Conservation (phyloP, 2,797 vertebrate species). For the Onychomys torridus region DNA sequence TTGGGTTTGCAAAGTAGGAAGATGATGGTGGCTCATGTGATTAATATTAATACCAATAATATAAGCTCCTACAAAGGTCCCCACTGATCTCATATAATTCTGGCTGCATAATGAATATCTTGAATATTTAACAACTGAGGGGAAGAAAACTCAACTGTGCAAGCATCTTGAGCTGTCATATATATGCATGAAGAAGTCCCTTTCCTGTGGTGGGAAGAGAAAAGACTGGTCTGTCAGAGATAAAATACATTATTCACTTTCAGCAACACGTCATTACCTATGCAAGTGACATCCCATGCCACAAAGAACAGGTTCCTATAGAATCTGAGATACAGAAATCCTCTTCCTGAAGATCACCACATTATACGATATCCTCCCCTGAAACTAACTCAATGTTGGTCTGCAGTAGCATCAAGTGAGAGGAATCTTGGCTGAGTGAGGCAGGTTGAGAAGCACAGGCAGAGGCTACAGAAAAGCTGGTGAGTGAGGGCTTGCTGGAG, state of each 20-base stretch:
- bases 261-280: constrained; percentile 84
- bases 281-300: constrained; percentile 75
- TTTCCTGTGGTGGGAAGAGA: constrained; percentile 55
- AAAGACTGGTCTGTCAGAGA: constrained; percentile 64
- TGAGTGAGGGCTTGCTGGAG: constrained; percentile 52
- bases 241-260: constrained; percentile 82
- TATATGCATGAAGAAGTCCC: constrained; percentile 42
- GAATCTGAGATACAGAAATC: constrained; percentile 77
- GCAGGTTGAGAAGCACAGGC: constrained; percentile 64
- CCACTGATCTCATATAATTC: constrained; percentile 86
- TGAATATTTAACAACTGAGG: constrained; percentile 88
- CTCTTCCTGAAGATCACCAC: constrained; percentile 74
- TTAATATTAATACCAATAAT: constrained; percentile 87
- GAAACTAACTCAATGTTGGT: constrained; percentile 78
- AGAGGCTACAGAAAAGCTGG: neutral
- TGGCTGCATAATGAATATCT: constrained; percentile 83
- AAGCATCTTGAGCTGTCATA: constrained; percentile 72
- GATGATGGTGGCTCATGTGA: constrained; percentile 64
- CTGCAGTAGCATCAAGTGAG: constrained; percentile 76
- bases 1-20: constrained; percentile 82
- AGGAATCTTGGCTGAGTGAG: constrained; percentile 80
- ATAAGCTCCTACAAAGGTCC: constrained; percentile 78
- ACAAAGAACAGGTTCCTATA: constrained; percentile 78
- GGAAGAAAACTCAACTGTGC: constrained; percentile 82
- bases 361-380: constrained; percentile 66